Evolutionary conservation across 2,888 invertebrate species (phyloP).

Genomic region (Malthinus flaveolus): DNA sequence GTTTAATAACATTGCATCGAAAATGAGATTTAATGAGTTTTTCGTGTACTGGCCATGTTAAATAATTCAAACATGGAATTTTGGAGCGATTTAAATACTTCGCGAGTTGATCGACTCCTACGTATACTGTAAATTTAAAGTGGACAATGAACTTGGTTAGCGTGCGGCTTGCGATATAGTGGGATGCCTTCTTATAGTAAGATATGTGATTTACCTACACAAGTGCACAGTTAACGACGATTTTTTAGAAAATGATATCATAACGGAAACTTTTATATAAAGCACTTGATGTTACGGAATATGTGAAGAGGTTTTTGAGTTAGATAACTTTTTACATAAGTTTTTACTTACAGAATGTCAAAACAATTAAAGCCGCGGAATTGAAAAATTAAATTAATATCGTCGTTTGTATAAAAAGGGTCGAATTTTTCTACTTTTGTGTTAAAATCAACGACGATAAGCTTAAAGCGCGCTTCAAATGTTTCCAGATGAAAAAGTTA

Average conservation of each 20-base stretch:
- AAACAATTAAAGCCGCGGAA: background rate
- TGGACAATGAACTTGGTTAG: slow-evolving; percentile 9
- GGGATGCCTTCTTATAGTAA: slow-evolving; percentile 1
- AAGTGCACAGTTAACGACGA: background rate
- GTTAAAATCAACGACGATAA: slow-evolving; percentile 1
- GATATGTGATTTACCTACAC: slow-evolving; percentile 2
- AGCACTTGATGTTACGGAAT: background rate
- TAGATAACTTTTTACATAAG: background rate
- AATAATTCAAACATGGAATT: no score
- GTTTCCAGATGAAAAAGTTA: slow-evolving; percentile 5
- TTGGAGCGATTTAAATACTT: background rate
- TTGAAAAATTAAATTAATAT: background rate
- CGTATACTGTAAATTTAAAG: background rate
- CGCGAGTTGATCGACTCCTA: slow-evolving; percentile 1
- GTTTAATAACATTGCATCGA: background rate
- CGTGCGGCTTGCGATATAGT: background rate
- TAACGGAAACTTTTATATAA: background rate
- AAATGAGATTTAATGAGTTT: background rate
- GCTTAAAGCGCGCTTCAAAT: slow-evolving; percentile 4
- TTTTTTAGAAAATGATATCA: background rate
- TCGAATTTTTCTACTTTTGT: background rate
- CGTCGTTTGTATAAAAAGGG: background rate
- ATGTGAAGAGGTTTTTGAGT: background rate
- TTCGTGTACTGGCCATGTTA: no score
- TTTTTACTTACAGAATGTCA: background rate